Percentiles rank a stretch among this genome's conserved stretches.
Conservation (phyloP, 2,113 vertebrate species). For the Menura novaehollandiae region DNA sequence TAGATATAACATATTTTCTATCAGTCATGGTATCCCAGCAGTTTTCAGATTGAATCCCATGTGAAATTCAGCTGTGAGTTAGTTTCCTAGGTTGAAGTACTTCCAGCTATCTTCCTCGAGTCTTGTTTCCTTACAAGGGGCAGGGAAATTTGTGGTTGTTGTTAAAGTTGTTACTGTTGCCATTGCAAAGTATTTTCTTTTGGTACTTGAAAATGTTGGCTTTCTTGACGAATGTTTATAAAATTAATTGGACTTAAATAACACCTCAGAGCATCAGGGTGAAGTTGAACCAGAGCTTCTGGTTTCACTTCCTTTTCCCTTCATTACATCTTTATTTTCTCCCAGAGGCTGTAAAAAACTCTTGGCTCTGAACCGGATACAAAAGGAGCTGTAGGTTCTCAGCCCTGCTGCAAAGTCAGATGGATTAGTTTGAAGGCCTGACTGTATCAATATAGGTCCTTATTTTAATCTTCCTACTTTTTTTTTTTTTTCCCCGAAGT, state of each 20-base stretch:
- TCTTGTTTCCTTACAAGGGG: not conserved
- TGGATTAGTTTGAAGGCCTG: slow-evolving; percentile 8
- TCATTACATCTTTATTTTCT: not conserved
- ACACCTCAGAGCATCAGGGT: not conserved
- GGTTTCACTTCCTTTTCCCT: not conserved
- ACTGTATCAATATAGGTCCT: not conserved
- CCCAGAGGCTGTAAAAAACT: not conserved
- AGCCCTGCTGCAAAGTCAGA: not conserved
- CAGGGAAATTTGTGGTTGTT: not conserved
- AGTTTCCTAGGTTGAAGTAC: not conserved
- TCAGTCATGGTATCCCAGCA: not conserved
- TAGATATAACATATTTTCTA: not conserved
- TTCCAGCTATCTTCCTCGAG: not conserved
- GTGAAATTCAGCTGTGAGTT: not conserved
- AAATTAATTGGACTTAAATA: not conserved
- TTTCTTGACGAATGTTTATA: not conserved
- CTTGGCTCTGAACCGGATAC: not conserved
- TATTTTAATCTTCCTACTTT: slow-evolving; percentile 29
- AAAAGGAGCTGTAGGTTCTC: not conserved
- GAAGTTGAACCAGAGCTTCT: not conserved
- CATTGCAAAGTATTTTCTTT: not conserved
- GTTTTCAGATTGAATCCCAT: not conserved
- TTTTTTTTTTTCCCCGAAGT: not conserved
- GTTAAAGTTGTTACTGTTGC: not conserved
- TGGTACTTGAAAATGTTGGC: not conserved